A percentile compares a stretch with the other conserved stretches of the same genome.
phyloP scores from a whole-genome alignment of 2,113 vertebrate genomes.

The Colistium nudipinnis region DNA sequence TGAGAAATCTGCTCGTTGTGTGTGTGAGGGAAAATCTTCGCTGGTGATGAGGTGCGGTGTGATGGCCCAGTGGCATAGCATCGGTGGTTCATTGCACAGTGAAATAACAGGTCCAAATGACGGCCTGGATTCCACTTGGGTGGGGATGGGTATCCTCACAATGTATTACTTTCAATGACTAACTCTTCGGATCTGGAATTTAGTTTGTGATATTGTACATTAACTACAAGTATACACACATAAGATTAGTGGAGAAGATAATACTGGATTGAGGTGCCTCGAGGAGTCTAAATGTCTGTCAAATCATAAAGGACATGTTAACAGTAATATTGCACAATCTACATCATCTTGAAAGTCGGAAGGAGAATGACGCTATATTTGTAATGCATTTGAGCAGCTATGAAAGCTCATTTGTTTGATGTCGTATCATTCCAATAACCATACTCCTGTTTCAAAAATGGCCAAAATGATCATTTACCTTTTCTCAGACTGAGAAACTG shows the following conservation, averaged over 20 bases:
- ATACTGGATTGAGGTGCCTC: neutral
- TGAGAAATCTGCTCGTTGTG: conserved; percentile 47
- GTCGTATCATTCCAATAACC: neutral
- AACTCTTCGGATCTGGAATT: neutral
- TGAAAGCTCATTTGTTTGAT: neutral
- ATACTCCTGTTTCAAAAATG: neutral
- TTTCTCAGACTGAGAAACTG: neutral
- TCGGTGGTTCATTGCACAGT: conserved; percentile 69
- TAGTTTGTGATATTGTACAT: neutral
- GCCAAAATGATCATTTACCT: neutral
- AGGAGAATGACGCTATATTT: too few species aligned
- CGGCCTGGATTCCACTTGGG: conserved; percentile 46
- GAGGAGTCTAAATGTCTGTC: neutral
- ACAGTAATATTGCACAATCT: too few species aligned
- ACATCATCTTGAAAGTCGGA: too few species aligned
- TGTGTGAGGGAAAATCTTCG: conserved; percentile 52
- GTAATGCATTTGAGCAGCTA: too few species aligned
- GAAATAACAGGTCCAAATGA: conserved; percentile 65
- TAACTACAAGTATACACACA: neutral
- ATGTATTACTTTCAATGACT: conserved; percentile 26
- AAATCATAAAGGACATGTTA: too few species aligned
- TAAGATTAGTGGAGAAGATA: neutral
- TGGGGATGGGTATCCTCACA: conserved; percentile 37
- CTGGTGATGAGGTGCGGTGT: conserved; percentile 57
- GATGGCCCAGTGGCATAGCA: conserved; percentile 59